Conservation (phyloP, 2,113 vertebrate genomes). For the Panurus biarmicus region DNA sequence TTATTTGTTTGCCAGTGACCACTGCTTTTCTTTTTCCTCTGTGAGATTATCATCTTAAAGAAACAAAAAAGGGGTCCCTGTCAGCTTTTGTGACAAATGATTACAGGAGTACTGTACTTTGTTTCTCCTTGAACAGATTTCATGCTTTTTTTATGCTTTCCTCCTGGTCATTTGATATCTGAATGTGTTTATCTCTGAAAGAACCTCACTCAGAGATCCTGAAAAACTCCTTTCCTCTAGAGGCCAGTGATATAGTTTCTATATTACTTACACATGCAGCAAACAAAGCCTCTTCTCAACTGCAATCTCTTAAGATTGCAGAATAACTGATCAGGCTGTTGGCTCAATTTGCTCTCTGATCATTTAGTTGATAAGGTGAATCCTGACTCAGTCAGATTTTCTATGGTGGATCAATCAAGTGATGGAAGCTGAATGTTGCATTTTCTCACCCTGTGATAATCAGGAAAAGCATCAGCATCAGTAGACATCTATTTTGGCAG, state of each 20-base stretch:
- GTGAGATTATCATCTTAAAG: neutral
- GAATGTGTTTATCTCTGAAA: slow-evolving; percentile 31
- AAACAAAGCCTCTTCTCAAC: neutral
- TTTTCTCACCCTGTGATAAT: neutral
- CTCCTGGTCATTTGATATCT: neutral
- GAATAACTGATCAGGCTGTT: neutral
- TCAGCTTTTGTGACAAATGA: neutral
- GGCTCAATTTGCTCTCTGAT: slow-evolving; percentile 22
- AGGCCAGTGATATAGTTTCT: neutral
- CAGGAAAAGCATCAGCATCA: neutral
- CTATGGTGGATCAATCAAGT: neutral
- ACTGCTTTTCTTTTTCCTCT: neutral
- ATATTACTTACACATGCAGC: neutral
- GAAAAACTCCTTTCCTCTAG: neutral
- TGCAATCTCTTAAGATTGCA: neutral
- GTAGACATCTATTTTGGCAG: neutral
- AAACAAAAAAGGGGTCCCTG: neutral
- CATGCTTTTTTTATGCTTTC: neutral
- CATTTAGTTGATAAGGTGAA: slow-evolving; percentile 14
- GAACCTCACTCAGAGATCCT: slow-evolving; percentile 3
- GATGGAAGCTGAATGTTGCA: neutral
- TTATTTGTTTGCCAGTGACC: neutral
- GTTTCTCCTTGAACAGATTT: slow-evolving; percentile 14
- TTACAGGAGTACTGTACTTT: neutral
- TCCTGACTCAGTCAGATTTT: slow-evolving; percentile 8